These are phyloP conservation scores for Etheostoma cragini DNA, from an alignment of 2,113 vertebrate genomes.

Conservation along the genomic window DNA sequence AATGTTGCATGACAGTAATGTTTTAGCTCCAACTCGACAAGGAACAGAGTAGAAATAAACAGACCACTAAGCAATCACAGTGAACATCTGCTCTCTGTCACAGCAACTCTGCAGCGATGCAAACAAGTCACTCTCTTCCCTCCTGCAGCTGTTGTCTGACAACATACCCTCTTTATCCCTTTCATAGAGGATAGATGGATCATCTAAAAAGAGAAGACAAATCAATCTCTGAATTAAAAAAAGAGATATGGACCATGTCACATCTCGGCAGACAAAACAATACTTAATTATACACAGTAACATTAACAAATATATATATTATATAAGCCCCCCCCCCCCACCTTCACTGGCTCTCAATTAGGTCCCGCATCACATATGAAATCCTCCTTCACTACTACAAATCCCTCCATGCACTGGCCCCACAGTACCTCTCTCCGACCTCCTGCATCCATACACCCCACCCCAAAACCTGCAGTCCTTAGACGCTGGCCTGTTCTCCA, in stretches of 20 bases:
- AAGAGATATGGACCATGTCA: slow-evolving; percentile 13
- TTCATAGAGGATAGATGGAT: slow-evolving; percentile 42
- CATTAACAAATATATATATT: slow-evolving; percentile 6
- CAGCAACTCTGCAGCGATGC: slow-evolving; percentile 41
- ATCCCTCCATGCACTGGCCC: no score
- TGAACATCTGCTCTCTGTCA: slow-evolving; percentile 77
- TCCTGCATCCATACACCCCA: no score
- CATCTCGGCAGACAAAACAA: slow-evolving; percentile 39
- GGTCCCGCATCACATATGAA: no score
- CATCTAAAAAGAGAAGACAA: slow-evolving; percentile 33
- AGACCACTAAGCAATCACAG: slow-evolving; percentile 54
- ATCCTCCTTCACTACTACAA: no score
- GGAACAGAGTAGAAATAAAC: slow-evolving; percentile 44
- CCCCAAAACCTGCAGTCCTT: no score
- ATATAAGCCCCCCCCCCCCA: no score
- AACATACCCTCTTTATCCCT: slow-evolving; percentile 35
- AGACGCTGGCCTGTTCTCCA: no score
- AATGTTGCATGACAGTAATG: slow-evolving; percentile 48
- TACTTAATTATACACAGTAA: slow-evolving; percentile 20
- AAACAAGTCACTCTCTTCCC: slow-evolving; percentile 53
- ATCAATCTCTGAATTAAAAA: slow-evolving; percentile 50
- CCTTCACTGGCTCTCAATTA: no score
- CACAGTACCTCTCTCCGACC: no score
- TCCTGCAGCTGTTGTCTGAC: slow-evolving; percentile 70
- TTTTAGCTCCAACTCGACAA: slow-evolving; percentile 36